A percentile compares a stretch with the other conserved stretches of the same genome.
Conservation (phyloP, 2,888 invertebrate species). For the Dioctria rufipes region DNA sequence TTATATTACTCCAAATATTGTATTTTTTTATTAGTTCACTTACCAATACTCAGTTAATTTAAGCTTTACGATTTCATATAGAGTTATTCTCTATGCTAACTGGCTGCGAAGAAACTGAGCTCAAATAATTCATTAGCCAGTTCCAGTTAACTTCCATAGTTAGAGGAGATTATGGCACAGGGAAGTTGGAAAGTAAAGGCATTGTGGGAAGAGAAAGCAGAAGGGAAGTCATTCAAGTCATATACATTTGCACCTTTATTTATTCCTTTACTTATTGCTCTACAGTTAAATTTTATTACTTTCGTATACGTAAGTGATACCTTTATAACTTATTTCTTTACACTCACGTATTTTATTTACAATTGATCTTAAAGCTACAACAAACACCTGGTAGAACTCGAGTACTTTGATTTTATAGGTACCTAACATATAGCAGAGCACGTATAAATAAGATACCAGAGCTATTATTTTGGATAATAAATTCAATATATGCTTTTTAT, state of each 20-base stretch:
- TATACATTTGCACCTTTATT: slow-evolving; percentile 43
- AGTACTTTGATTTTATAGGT: slow-evolving; percentile 21
- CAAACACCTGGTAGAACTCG: slow-evolving; percentile 27
- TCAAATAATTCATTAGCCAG: too few species aligned
- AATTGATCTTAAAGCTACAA: slow-evolving; percentile 37
- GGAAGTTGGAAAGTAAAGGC: too few species aligned
- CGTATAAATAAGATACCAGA: slow-evolving; percentile 6
- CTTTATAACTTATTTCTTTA: slow-evolving; percentile 25
- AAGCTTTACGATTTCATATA: too few species aligned
- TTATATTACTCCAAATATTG: too few species aligned
- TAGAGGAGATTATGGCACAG: too few species aligned
- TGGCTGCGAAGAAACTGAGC: too few species aligned
- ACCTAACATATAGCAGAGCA: slow-evolving; percentile 33
- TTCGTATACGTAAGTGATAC: slow-evolving; percentile 42
- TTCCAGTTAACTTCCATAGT: too few species aligned
- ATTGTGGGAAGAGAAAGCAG: too few species aligned
- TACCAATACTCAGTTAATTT: too few species aligned
- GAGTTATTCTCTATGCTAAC: too few species aligned
- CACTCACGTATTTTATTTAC: slow-evolving; percentile 35
- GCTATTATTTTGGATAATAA: background rate
- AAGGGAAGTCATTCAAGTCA: too few species aligned
- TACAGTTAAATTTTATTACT: slow-evolving; percentile 39
- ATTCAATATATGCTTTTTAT: slow-evolving; percentile 9
- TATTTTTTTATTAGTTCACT: too few species aligned
- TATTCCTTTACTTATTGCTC: slow-evolving; percentile 31